Conservation (phyloP, 23 tunicate genomes). For the Corella eumyota region DNA sequence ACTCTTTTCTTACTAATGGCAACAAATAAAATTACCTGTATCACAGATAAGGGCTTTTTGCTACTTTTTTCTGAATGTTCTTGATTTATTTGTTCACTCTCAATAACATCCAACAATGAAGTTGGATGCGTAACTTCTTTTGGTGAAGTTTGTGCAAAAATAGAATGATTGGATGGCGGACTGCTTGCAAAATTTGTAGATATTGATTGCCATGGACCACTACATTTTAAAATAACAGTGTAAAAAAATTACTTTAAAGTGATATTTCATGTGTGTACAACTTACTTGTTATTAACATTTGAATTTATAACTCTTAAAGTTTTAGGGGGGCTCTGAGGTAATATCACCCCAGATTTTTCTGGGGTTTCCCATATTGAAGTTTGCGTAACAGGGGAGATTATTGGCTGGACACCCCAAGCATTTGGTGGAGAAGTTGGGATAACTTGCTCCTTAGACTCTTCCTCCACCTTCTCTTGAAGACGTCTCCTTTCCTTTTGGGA, state of each 20-base stretch:
- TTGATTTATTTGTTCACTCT: slow-evolving; percentile 17
- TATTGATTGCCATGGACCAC: slow-evolving; percentile 42
- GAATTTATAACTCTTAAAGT: no score
- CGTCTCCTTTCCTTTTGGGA: slow-evolving; percentile 46
- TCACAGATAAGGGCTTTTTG: slow-evolving; percentile 27
- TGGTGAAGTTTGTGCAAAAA: neutral
- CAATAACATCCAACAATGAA: slow-evolving; percentile 27
- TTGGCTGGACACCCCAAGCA: slow-evolving; percentile 58
- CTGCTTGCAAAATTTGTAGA: no score
- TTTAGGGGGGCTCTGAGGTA: no score
- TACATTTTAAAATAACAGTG: neutral
- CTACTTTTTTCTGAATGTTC: slow-evolving; percentile 12
- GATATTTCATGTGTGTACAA: no score
- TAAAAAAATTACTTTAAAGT: no score
- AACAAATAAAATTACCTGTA: slow-evolving; percentile 32
- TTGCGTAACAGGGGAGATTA: no score
- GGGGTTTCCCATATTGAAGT: no score
- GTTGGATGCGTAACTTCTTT: neutral
- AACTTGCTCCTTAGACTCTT: neutral
- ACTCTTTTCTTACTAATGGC: no score
- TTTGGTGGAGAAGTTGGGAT: slow-evolving; percentile 2
- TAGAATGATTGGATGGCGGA: neutral
- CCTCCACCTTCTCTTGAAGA: slow-evolving; percentile 11
- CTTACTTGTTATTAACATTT: no score
- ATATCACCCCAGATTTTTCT: no score